A percentile compares a stretch with the other conserved stretches of the same genome.
Evolutionary conservation across 1,140 invertebrate genomes (phyloP).

Genomic region (Elymnias hypermnestra): DNA sequence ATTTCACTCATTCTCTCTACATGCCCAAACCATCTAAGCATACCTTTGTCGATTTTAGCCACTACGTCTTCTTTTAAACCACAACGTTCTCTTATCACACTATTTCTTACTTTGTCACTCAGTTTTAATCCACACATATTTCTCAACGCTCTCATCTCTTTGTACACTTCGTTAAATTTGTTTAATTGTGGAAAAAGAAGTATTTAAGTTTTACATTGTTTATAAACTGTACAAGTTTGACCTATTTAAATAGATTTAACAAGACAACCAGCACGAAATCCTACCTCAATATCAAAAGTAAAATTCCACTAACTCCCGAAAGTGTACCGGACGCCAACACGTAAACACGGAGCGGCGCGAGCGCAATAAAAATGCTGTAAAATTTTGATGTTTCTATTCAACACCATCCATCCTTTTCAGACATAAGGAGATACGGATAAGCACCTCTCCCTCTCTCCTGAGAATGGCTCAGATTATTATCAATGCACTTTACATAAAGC

Average conservation of each 20-base stretch:
- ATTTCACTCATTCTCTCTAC: too few relatives aligned
- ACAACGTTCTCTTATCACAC: too few relatives aligned
- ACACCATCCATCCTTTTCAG: constrained; percentile 28
- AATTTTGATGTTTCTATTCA: constrained; percentile 75
- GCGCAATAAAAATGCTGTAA: constrained; percentile 73
- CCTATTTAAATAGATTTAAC: neutral
- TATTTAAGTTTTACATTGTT: too few relatives aligned
- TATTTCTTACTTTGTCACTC: too few relatives aligned
- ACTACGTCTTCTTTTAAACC: too few relatives aligned
- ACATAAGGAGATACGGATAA: constrained; percentile 18
- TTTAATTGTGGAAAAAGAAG: too few relatives aligned
- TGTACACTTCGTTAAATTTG: too few relatives aligned
- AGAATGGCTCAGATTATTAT: constrained; percentile 70
- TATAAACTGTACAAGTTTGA: too few relatives aligned
- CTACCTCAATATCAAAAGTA: constrained; percentile 23
- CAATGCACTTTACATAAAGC: constrained; percentile 75
- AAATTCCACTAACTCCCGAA: constrained; percentile 34
- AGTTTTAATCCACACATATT: too few relatives aligned
- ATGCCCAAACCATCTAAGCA: too few relatives aligned
- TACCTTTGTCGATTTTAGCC: too few relatives aligned
- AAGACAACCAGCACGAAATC: neutral
- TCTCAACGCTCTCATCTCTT: too few relatives aligned
- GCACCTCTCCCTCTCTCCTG: constrained; percentile 33
- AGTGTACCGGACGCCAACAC: constrained; percentile 51
- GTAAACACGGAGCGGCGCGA: constrained; percentile 57